Conservation (phyloP, 1,140 invertebrate genomes). For the Adoxophyes honmai region DNA sequence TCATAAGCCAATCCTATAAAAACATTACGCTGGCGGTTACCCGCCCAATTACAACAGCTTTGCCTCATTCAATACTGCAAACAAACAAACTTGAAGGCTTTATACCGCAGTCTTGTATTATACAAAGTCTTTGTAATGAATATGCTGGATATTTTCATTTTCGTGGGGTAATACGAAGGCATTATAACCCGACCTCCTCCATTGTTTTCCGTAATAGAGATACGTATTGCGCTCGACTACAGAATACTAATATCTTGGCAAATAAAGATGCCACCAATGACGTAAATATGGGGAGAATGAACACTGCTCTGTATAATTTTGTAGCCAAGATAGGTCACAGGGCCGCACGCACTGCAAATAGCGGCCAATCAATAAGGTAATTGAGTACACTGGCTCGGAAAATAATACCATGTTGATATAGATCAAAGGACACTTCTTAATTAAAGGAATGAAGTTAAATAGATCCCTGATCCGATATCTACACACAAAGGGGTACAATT, state of each 20-base stretch:
- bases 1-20: neutral
- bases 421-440: too few species aligned
- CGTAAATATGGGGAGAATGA: conserved; percentile 13
- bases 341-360: neutral
- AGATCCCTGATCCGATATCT: too few species aligned
- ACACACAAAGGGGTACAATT: too few species aligned
- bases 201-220: conserved; percentile 25
- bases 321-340: neutral
- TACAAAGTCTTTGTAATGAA: neutral
- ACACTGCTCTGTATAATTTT: neutral
- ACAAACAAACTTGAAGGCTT: conserved; percentile 1
- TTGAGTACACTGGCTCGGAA: too few species aligned
- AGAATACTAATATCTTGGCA: conserved; percentile 28
- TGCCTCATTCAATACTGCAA: neutral
- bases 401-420: too few species aligned
- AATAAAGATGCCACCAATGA: conserved; percentile 18
- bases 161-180: conserved; percentile 9
- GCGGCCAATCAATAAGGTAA: too few species aligned
- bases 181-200: conserved; percentile 17
- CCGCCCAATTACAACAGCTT: conserved; percentile 1
- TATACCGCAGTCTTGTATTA: neutral
- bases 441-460: too few species aligned
- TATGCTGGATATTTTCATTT: conserved; percentile 17
- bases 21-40: neutral
- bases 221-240: conserved; percentile 17